Evolutionary conservation across 2,113 vertebrate genomes (phyloP).

Genomic region (Pterocles burchelli): DNA sequence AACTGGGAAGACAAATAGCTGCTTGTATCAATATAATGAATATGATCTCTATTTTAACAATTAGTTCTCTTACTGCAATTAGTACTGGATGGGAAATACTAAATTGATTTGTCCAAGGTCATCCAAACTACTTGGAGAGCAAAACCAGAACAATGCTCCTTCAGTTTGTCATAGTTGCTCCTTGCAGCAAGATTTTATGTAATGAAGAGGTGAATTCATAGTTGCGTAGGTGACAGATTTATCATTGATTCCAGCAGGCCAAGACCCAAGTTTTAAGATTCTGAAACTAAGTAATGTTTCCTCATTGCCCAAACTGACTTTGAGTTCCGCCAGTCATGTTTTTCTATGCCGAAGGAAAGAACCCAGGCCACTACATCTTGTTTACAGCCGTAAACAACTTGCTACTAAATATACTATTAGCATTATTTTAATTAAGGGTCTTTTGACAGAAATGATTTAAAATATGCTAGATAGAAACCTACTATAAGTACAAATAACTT

Average conservation of each 20-base stretch:
- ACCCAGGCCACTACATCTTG: not conserved
- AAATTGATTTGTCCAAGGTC: not conserved
- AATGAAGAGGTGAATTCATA: not conserved
- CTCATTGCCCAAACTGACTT: not conserved
- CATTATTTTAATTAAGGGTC: not conserved
- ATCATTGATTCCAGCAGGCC: not conserved
- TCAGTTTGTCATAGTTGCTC: not conserved
- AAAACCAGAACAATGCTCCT: not conserved
- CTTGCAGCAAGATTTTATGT: not conserved
- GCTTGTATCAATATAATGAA: rapidly evolving
- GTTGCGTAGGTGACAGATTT: not conserved
- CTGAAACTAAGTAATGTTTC: not conserved
- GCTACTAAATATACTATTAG: not conserved
- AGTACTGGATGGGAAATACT: not conserved
- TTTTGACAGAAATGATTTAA: not conserved
- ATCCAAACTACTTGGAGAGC: not conserved
- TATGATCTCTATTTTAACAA: not conserved
- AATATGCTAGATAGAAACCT: not conserved
- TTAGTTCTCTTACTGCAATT: not conserved
- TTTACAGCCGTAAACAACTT: not conserved
- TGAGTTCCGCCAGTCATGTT: not conserved
- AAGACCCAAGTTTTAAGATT: not conserved
- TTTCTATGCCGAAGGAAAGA: not conserved
- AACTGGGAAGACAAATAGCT: rapidly evolving
- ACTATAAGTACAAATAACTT: not conserved